phyloP scores from a whole-genome alignment of 2,797 vertebrate genomes.

The Babyrousa celebensis region DNA sequence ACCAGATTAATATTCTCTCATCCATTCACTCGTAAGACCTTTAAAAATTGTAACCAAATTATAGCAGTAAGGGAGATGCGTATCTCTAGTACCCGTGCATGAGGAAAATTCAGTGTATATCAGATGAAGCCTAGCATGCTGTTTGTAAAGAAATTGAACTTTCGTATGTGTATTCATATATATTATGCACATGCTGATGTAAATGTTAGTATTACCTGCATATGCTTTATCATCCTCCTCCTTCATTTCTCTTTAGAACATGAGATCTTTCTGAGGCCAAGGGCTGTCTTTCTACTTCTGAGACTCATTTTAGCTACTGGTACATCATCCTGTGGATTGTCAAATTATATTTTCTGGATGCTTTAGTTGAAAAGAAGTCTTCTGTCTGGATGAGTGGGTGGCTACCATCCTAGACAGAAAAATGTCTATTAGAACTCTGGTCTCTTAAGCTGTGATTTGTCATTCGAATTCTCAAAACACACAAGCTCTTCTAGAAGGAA shows the following conservation, averaged over 20 bases:
- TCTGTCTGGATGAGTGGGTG: background rate
- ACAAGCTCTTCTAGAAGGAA: slow-evolving; percentile 35
- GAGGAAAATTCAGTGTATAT: background rate
- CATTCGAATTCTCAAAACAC: slow-evolving; percentile 42
- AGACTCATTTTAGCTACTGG: background rate
- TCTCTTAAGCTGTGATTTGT: slow-evolving; percentile 36
- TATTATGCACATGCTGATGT: background rate
- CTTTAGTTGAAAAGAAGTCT: slow-evolving; percentile 34
- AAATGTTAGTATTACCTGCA: background rate
- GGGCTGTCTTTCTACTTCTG: background rate
- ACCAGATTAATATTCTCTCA: background rate
- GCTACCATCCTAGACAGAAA: background rate
- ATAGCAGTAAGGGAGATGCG: background rate
- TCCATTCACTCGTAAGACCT: background rate
- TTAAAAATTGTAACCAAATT: slow-evolving; percentile 18
- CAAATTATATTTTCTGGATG: background rate
- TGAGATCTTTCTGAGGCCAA: background rate
- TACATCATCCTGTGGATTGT: background rate
- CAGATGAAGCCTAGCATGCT: background rate
- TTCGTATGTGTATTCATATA: background rate
- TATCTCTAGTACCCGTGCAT: background rate
- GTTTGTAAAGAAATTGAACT: slow-evolving; percentile 11
- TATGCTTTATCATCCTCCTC: background rate
- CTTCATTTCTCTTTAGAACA: background rate
- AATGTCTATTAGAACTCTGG: background rate